phyloP scores from a whole-genome alignment of 2,888 invertebrate genomes.

The Pocota personata region DNA sequence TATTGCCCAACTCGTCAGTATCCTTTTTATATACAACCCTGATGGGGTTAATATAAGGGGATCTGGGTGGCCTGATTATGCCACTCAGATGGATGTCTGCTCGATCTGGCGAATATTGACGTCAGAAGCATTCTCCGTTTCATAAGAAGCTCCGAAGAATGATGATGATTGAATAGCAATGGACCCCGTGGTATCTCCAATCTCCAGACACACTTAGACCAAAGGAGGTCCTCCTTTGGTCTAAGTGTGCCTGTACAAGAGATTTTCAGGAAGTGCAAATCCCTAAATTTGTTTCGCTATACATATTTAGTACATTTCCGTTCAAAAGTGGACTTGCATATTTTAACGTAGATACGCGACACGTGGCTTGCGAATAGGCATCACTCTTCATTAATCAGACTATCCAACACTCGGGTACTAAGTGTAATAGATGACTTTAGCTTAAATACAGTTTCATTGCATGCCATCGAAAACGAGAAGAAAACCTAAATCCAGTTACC shows the following conservation, averaged over 20 bases:
- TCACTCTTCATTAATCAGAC: constrained; percentile 33
- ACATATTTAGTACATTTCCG: neutral
- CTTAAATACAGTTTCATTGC: constrained; percentile 56
- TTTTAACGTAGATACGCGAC: constrained; percentile 3
- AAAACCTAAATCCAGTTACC: constrained; percentile 43
- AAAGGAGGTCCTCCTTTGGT: no score
- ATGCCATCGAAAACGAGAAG: constrained; percentile 1
- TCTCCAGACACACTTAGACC: no score
- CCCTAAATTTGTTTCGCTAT: constrained; percentile 31
- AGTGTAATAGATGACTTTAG: constrained; percentile 59
- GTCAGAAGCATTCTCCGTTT: no score
- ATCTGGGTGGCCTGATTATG: no score
- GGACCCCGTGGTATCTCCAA: no score
- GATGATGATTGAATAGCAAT: no score
- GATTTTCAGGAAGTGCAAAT: constrained; percentile 18
- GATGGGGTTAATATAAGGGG: no score
- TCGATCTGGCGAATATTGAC: no score
- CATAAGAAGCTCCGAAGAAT: no score
- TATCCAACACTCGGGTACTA: constrained; percentile 41
- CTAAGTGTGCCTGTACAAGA: neutral
- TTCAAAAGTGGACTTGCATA: constrained; percentile 20
- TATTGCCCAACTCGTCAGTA: no score
- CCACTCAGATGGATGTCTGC: no score
- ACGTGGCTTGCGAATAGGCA: constrained; percentile 59
- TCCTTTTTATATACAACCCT: no score